phyloP scores from a whole-genome alignment of 2,113 vertebrate species.

The Oncorhynchus masou region DNA sequence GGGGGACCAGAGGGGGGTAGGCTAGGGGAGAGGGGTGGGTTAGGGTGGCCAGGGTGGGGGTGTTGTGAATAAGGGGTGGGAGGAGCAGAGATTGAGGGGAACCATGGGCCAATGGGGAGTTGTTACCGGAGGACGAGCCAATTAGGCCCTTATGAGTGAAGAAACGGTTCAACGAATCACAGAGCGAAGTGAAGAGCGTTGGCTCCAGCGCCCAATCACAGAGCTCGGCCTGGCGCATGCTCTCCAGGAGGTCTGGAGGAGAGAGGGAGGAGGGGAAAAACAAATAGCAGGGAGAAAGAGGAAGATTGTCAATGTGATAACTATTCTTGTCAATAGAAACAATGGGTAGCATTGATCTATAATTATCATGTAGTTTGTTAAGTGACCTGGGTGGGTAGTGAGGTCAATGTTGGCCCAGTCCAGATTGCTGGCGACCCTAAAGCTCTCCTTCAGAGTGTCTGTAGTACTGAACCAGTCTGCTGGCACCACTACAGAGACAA shows the following conservation, averaged over 20 bases:
- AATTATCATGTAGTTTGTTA: neutral
- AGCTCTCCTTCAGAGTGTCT: conserved; percentile 93
- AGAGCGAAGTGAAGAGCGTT: conserved; percentile 73
- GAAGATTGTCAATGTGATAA: neutral
- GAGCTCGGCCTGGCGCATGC: conserved; percentile 78
- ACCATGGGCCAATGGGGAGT: conserved; percentile 47
- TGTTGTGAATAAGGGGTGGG: conserved; percentile 26
- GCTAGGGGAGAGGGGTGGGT: conserved; percentile 70
- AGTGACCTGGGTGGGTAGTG: conserved; percentile 89
- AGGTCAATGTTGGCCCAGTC: conserved; percentile 97
- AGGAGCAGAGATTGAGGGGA: conserved; percentile 40
- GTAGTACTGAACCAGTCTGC: conserved; percentile 90
- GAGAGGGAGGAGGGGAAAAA: neutral
- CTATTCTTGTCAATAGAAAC: no score
- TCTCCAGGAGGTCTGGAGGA: conserved; percentile 72
- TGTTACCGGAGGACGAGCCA: conserved; percentile 51
- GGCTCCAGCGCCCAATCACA: conserved; percentile 77
- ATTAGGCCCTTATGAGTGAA: conserved; percentile 77
- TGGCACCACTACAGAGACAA: conserved; percentile 76
- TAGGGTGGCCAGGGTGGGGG: conserved; percentile 63
- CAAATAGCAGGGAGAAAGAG: neutral
- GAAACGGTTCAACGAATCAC: conserved; percentile 79
- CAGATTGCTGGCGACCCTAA: conserved; percentile 90
- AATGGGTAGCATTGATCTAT: no score
- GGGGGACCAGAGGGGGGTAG: conserved; percentile 46